A percentile compares a stretch with the other conserved stretches of the same genome.
Evolutionary conservation across 2,113 vertebrate species (phyloP).

Genomic region (Heloderma charlesbogerti): DNA sequence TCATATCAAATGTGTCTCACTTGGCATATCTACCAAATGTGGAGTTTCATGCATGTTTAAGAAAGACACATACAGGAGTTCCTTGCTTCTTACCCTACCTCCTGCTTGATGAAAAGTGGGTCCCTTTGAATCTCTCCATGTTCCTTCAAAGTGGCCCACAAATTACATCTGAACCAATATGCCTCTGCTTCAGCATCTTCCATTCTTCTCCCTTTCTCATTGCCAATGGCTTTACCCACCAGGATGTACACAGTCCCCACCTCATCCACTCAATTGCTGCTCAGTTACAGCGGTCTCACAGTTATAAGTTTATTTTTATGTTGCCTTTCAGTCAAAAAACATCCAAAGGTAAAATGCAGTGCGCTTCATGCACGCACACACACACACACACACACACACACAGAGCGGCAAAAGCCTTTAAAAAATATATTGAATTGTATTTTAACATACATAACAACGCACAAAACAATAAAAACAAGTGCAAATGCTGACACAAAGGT

Average conservation of each 20-base stretch:
- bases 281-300: not conserved
- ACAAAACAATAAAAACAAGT: no score
- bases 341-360: not conserved
- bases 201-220: not conserved
- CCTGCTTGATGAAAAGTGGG: not conserved
- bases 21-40: not conserved
- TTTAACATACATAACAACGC: no score
- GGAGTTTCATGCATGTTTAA: not conserved
- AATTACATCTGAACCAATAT: not conserved
- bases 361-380: no score
- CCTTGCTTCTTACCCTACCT: not conserved
- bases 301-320: not conserved
- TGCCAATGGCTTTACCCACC: not conserved
- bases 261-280: not conserved
- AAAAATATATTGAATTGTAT: no score
- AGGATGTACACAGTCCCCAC: not conserved
- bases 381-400: no score
- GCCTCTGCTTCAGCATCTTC: not conserved
- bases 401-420: no score
- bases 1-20: not conserved
- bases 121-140: not conserved
- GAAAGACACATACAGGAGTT: not conserved
- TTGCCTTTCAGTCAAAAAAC: not conserved
- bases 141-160: not conserved
- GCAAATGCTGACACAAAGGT: no score